Evolutionary conservation across 2,797 vertebrate genomes (phyloP).

Genomic region (Mallotus villosus): DNA sequence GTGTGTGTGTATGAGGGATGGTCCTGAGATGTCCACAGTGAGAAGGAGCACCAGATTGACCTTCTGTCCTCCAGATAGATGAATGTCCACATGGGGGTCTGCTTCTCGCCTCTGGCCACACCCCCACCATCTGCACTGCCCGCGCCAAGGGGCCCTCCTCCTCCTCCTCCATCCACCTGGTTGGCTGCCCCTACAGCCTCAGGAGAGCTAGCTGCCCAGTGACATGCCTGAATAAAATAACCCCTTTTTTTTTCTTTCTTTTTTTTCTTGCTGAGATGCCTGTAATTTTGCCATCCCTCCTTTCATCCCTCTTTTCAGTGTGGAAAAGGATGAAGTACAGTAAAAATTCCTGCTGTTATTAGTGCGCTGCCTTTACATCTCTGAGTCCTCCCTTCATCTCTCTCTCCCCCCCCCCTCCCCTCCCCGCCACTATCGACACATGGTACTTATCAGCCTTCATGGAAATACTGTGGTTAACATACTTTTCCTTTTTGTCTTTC

Average conservation of each 20-base stretch:
- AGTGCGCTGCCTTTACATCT: slow-evolving; percentile 56
- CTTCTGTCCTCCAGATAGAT: slow-evolving; percentile 70
- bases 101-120: slow-evolving; percentile 49
- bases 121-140: slow-evolving; percentile 67
- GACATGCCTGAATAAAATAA: slow-evolving; percentile 67
- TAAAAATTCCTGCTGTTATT: slow-evolving; percentile 70
- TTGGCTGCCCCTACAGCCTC: slow-evolving; percentile 57
- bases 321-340: slow-evolving; percentile 37
- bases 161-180: slow-evolving; percentile 51
- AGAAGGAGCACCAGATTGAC: slow-evolving; percentile 40
- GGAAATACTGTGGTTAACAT: slow-evolving; percentile 65
- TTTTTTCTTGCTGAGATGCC: slow-evolving; percentile 50
- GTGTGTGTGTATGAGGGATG: too few species aligned
- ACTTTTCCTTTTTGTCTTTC: slow-evolving; percentile 48
- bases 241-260: slow-evolving; percentile 50
- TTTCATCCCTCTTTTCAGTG: slow-evolving; percentile 38
- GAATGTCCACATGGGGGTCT: slow-evolving; percentile 61
- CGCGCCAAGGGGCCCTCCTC: slow-evolving; percentile 35
- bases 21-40: neutral
- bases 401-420: slow-evolving; percentile 20
- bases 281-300: slow-evolving; percentile 63
- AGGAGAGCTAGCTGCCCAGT: slow-evolving; percentile 70
- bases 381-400: slow-evolving; percentile 61
- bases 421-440: slow-evolving; percentile 60
- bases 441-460: slow-evolving; percentile 70